phyloP scores from a whole-genome alignment of 2,888 invertebrate genomes.

The Brachyptera risi region DNA sequence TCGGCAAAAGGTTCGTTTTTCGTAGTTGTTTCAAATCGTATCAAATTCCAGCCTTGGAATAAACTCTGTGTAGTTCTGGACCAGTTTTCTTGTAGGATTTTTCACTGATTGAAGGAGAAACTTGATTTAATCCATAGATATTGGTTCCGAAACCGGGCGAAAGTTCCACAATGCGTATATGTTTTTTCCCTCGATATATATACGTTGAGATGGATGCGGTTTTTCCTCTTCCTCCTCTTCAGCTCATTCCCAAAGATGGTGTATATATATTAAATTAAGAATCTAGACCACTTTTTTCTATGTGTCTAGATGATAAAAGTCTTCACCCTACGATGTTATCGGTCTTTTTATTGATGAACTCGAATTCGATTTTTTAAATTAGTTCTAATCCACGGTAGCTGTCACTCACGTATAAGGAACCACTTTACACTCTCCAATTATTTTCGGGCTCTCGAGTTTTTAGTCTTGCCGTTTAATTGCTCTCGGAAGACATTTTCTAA shows the following conservation, averaged over 20 bases:
- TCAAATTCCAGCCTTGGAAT: not conserved
- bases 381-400: slow-evolving; percentile 12
- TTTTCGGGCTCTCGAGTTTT: not conserved
- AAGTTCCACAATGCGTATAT: not conserved
- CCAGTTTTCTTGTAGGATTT: slow-evolving; percentile 3
- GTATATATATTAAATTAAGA: not conserved
- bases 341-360: slow-evolving; percentile 3
- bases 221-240: not conserved
- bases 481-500: no score
- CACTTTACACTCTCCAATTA: not conserved
- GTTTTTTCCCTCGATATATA: not conserved
- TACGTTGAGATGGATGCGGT: not conserved
- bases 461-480: not conserved
- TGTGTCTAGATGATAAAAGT: not conserved
- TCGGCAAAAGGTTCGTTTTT: not conserved
- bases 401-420: not conserved
- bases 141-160: not conserved
- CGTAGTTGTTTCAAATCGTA: no score
- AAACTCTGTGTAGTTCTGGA: no score
- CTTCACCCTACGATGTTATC: not conserved
- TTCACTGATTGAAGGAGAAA: slow-evolving; percentile 3
- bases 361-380: not conserved
- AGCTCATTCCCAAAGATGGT: not conserved
- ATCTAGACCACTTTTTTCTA: slow-evolving; percentile 10
- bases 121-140: not conserved